Evolutionary conservation across 2,888 invertebrate genomes (phyloP).

Genomic region (Drosophila putrida): DNA sequence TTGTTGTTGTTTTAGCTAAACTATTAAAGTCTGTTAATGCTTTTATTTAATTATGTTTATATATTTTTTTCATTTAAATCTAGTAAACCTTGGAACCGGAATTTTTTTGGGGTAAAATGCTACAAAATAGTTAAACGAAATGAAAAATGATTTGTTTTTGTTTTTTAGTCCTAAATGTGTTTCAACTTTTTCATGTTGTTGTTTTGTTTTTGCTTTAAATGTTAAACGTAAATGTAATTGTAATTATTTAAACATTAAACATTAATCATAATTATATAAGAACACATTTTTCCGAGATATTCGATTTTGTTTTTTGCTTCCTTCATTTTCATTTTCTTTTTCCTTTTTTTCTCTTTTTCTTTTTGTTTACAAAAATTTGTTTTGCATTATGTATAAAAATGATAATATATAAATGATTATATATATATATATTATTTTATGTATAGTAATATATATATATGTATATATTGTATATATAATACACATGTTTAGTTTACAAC

Average conservation of each 20-base stretch:
- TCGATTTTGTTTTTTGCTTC: conserved; percentile 57
- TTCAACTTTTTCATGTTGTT: conserved; percentile 25
- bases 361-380: conserved; percentile 48
- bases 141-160: conserved; percentile 19
- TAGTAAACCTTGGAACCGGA: conserved; percentile 78
- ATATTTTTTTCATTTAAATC: conserved; percentile 40
- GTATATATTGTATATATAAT: conserved; percentile 68
- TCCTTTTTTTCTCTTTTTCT: conserved; percentile 29
- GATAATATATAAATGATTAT: conserved; percentile 51
- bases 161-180: conserved; percentile 31
- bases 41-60: conserved; percentile 40
- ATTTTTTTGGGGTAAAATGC: conserved; percentile 51
- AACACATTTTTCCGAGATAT: conserved; percentile 80
- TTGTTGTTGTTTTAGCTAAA: conserved; percentile 52
- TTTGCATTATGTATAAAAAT: conserved; percentile 54
- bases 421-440: conserved; percentile 27
- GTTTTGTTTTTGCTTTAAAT: conserved; percentile 38
- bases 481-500: conserved; percentile 75
- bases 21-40: conserved; percentile 63
- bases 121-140: conserved; percentile 39
- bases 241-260: conserved; percentile 64
- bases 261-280: conserved; percentile 74
- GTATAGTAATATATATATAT: conserved; percentile 52
- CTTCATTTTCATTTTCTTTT: conserved; percentile 28
- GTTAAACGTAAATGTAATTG: conserved; percentile 63